Evolutionary conservation across 1,140 invertebrate genomes (phyloP).

Genomic region (Drosophila sproati): DNA sequence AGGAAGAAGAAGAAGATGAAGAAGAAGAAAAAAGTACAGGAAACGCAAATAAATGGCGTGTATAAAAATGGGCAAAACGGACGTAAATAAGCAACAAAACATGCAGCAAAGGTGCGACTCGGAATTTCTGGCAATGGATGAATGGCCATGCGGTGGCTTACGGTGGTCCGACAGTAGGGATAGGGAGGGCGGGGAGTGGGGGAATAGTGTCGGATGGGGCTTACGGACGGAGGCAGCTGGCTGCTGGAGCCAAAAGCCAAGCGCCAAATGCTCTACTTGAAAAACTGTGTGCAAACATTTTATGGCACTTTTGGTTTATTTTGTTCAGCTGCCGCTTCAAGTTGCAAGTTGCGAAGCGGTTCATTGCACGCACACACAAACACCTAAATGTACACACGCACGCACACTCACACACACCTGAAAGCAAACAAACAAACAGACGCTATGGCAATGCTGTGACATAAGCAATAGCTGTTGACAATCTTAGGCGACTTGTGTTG

Average conservation of each 20-base stretch:
- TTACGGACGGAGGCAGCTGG: not conserved
- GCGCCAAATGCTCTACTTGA: constrained; percentile 23
- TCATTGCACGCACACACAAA: constrained; percentile 53
- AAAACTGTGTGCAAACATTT: constrained; percentile 78
- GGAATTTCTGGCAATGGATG: constrained; percentile 42
- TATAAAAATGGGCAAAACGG: constrained; percentile 67
- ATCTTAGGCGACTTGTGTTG: constrained; percentile 75
- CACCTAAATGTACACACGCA: constrained; percentile 2
- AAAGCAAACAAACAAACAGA: constrained; percentile 12
- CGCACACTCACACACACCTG: constrained; percentile 30
- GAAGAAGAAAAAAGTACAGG: constrained; percentile 33
- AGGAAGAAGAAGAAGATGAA: constrained; percentile 1
- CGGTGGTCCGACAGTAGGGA: not conserved
- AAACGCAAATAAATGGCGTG: constrained; percentile 71
- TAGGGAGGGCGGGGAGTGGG: not conserved
- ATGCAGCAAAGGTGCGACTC: constrained; percentile 47
- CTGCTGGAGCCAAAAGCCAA: constrained; percentile 33
- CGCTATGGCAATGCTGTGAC: constrained; percentile 3
- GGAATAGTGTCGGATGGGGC: not conserved
- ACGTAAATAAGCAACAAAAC: constrained; percentile 68
- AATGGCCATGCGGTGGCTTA: constrained; percentile 8
- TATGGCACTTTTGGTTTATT: constrained; percentile 79
- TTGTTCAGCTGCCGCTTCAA: constrained; percentile 46
- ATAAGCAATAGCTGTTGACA: constrained; percentile 78
- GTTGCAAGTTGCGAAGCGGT: constrained; percentile 41